Base-by-base conservation (phyloP, 2,113 vertebrate species). In the Ictalurus punctatus region DNA sequence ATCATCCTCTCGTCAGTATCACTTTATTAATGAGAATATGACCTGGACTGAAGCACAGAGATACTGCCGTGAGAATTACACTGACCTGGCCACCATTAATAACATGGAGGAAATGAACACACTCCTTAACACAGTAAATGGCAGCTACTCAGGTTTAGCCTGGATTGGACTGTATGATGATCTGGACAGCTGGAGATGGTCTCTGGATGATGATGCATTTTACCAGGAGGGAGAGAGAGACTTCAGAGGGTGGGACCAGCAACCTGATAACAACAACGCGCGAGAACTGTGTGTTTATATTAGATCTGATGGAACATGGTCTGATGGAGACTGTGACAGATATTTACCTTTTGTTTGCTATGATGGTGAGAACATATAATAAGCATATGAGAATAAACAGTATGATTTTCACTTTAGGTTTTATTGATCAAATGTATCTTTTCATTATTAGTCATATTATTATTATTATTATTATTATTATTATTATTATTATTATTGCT, bases 31-130 rank as follows among this genome's bases (percentile, higher is more conserved):
- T 56, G 40, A 37, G 4, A 25, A n/a, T 12, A 85, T 56, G 83
- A 69, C 13, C 73, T 89, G 88, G 88, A 67, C 58, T 58, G 83
- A 89, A 85, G 88, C 88, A 65, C 83, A 85, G 59, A 89, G n/a
- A 56, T 58, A 79, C 83, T 89, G 87, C 88, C 76, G 83, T 58
- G 6, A 89, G 73, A 85, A 61, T 40, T 89, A 89, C 65, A 73
- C 12, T 65, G 88, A 89, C 59, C 56, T 89, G 65, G 88, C 88
- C 27, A 89, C 84, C 13, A 89, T 89, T 83, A 54, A 86, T 27
- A 86, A 86, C 85, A 89, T 82, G 84, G 85, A 34, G 34, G 34
- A 34, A 34, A 34, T 34, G 34, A 34, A 34, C 34, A 34, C 34
- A 34, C 34, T 34, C 34, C 34, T 34, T 34, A 34, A 34, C 34